Conservation (phyloP, 2,797 vertebrate genomes). For the Tarsius wallacei region DNA sequence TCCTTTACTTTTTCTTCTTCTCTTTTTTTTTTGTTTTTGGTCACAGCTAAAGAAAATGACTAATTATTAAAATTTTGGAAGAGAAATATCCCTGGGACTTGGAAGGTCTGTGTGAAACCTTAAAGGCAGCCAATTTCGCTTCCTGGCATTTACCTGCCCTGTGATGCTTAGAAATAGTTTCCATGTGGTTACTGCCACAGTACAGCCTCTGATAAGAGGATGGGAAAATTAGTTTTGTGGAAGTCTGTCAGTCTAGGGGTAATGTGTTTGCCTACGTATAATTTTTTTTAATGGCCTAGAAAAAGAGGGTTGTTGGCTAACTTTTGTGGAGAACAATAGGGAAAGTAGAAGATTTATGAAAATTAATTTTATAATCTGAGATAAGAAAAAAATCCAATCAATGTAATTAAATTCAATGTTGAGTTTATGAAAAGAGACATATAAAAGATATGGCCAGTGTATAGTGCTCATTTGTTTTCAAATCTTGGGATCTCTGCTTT, state of each 20-base stretch:
- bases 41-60: constrained; percentile 80
- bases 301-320: constrained; percentile 78
- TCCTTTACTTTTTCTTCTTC: constrained; percentile 77
- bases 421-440: constrained; percentile 83
- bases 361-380: constrained; percentile 86
- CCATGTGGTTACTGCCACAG: constrained; percentile 84
- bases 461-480: constrained; percentile 83
- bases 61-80: constrained; percentile 83
- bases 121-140: constrained; percentile 85
- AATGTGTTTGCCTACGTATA: constrained; percentile 80
- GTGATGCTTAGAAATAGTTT: constrained; percentile 84
- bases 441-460: constrained; percentile 66
- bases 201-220: constrained; percentile 86
- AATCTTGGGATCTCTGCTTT: constrained; percentile 55
- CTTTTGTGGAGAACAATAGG: constrained; percentile 71
- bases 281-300: constrained; percentile 73
- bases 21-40: constrained; percentile 72
- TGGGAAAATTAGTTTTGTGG: constrained; percentile 87
- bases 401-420: constrained; percentile 85
- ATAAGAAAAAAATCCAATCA: constrained; percentile 84
- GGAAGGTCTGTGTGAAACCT: constrained; percentile 82
- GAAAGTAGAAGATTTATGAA: constrained; percentile 83
- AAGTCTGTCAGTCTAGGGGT: constrained; percentile 84
- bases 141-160: constrained; percentile 81
- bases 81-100: constrained; percentile 70